phyloP scores from a whole-genome alignment of 1,140 invertebrate species.

The Portunus trituberculatus region DNA sequence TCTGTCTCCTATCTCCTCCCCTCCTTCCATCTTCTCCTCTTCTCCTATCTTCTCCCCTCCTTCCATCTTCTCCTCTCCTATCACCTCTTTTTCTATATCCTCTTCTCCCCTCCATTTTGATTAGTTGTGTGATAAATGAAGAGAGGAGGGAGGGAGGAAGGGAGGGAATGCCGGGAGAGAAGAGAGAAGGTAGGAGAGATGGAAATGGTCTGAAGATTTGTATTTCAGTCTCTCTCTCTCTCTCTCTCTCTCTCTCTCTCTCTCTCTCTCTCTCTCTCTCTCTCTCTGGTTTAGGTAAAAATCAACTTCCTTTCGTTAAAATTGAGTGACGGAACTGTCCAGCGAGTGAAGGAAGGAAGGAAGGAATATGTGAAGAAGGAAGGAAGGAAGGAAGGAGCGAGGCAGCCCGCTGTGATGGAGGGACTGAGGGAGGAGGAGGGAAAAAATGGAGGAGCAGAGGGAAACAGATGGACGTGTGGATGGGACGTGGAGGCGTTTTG shows the following conservation, averaged over 20 bases:
- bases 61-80: too few relatives aligned
- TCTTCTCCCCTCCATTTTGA: neutral
- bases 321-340: neutral
- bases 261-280: slow-evolving; percentile 20
- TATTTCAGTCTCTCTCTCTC: neutral
- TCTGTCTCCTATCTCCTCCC: too few relatives aligned
- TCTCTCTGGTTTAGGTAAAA: neutral
- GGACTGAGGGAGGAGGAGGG: neutral
- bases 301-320: neutral
- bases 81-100: too few relatives aligned
- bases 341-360: neutral
- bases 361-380: neutral
- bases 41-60: too few relatives aligned
- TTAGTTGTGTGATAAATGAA: neutral
- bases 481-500: neutral
- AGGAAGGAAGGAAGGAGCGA: neutral
- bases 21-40: too few relatives aligned
- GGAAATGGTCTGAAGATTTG: neutral
- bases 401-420: neutral
- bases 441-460: neutral
- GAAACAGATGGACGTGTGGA: slow-evolving; percentile 8
- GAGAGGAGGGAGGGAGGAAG: neutral
- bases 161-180: neutral
- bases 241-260: slow-evolving; percentile 20
- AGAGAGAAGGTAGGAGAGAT: neutral